Percentiles rank a stretch among this genome's conserved stretches.
Evolutionary conservation across 2,888 invertebrate genomes (phyloP).

Genomic region (Spatulosminthurus flaviceps): DNA sequence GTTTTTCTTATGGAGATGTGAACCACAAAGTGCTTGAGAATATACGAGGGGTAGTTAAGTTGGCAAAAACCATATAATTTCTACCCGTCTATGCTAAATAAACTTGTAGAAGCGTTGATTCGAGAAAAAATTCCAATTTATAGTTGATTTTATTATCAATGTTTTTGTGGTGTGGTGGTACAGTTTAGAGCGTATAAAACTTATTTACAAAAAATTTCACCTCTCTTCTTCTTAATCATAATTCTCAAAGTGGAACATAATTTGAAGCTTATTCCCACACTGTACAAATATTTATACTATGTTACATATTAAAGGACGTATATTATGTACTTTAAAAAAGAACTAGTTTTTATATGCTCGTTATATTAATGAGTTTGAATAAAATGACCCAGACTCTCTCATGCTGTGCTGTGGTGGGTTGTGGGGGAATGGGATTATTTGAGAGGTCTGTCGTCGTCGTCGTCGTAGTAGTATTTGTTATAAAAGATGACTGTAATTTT

Average conservation of each 20-base stretch:
- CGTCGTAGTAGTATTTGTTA: too few species aligned
- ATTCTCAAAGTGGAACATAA: neutral
- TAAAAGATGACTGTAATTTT: too few species aligned
- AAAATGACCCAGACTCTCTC: neutral
- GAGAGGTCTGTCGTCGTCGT: neutral
- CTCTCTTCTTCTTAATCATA: neutral
- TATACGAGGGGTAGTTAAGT: neutral
- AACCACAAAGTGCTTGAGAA: neutral
- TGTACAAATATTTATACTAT: too few species aligned
- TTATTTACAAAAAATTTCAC: neutral
- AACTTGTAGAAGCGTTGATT: neutral
- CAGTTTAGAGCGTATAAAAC: neutral
- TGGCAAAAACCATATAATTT: neutral
- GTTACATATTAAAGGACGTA: too few species aligned
- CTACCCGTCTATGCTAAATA: neutral
- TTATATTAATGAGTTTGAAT: neutral
- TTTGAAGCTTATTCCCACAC: neutral
- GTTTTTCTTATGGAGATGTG: neutral
- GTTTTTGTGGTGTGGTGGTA: too few species aligned
- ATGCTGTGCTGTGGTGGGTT: neutral
- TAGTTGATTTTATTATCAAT: conserved; percentile 6
- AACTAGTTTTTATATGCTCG: conserved; percentile 4
- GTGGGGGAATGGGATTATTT: neutral
- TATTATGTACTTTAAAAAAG: neutral
- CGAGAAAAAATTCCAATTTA: neutral